phyloP scores from a whole-genome alignment of 2,888 invertebrate species.

The Gortyna flavago region DNA sequence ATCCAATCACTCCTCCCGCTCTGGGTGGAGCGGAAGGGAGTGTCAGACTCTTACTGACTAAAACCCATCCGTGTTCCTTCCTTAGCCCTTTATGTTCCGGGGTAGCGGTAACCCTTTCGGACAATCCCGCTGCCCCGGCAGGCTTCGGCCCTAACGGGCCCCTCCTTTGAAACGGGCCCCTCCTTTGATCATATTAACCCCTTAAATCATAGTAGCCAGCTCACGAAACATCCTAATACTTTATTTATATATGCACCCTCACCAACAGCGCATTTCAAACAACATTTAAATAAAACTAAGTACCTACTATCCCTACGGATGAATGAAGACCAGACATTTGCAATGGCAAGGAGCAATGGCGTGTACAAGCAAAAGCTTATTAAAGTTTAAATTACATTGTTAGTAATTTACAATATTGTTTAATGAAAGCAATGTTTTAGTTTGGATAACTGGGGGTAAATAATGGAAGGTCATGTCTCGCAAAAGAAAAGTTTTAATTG shows the following conservation, averaged over 20 bases:
- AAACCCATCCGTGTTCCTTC: no score
- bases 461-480: constrained; percentile 14
- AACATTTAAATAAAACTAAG: constrained; percentile 11
- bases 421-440: constrained; percentile 7
- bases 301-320: neutral
- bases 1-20: no score
- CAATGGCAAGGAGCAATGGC: neutral
- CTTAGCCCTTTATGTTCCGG: no score
- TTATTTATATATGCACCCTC: neutral
- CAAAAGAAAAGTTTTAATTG: constrained; percentile 32
- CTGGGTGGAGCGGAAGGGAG: no score
- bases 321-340: constrained; percentile 12
- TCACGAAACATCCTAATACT: neutral
- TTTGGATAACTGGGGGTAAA: neutral
- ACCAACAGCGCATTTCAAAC: neutral
- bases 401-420: neutral
- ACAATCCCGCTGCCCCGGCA: no score
- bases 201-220: neutral
- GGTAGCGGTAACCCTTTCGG: no score
- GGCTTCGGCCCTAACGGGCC: no score
- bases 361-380: neutral
- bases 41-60: no score
- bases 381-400: constrained; percentile 40
- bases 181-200: no score
- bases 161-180: no score